Evolutionary conservation across 2,888 invertebrate genomes (phyloP), one percentile per base, ranked within the genome.

Genomic region (Smittia sp.): DNA sequence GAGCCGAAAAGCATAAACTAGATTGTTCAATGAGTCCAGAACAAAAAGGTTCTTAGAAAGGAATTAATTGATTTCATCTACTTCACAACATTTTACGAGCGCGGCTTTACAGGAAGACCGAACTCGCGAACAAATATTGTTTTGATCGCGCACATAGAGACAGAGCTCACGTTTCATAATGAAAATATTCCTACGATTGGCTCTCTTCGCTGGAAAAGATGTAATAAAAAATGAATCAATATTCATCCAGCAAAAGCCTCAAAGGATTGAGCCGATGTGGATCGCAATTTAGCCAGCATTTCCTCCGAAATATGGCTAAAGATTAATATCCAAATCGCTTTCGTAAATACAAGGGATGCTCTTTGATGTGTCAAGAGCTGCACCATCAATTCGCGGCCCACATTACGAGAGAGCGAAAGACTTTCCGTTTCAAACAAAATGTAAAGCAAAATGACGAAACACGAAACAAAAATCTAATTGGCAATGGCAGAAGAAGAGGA

Each of bases 161-260:
- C 11, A 32, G 46, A 20, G 18, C 6, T 58, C 58, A 58, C 9
- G 25, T 65, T 65, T 27, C 25, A 65, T 20, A 62, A 62, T 20
- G n/a, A 62, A 62, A 65, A 9, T 4, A 6, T 20, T 65, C 25
- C 27, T 24, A 15, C 25, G n/a, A 65, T 27, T 24, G n/a, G 11
- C 20, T 62, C 62, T 20, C 18, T 62, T 18, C 65, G 1, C 15
- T 18, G 32, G 15, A 24, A 24, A 65, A 27, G 65, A 65, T 65
- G 65, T 65, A 65, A 65, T 65, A 15, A 27, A 65, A 65, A 65
- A n/a, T 27, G 15, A 32, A 65, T 65, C 65, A 65, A 65, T 65
- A 65, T 65, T 25, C 18, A 24, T 65, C 15, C 24, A 52, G 4
- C 9, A 62, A 62, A 20, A 32, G 46, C 46, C 46, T 11, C 15